Evolutionary conservation across 2,797 vertebrate species (phyloP).

Genomic region (Ptychobarbus kaznakovi): DNA sequence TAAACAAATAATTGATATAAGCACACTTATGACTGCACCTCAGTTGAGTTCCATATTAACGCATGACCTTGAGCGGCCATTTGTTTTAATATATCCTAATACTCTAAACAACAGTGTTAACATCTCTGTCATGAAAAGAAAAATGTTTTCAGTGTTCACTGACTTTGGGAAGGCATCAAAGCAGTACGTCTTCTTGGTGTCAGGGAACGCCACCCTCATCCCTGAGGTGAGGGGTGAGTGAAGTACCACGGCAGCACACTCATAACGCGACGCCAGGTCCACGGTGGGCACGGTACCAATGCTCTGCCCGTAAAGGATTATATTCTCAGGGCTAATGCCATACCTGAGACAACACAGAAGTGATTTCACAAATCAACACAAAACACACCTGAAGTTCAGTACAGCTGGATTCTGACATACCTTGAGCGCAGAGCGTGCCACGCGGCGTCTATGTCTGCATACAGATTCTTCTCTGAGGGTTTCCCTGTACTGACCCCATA

Average conservation of each 20-base stretch:
- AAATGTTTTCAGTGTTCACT: constrained; percentile 63
- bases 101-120: neutral
- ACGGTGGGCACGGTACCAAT: constrained; percentile 97
- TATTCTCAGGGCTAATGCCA: constrained; percentile 96
- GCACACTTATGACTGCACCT: neutral
- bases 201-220: constrained; percentile 97
- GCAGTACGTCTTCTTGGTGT: constrained; percentile 99
- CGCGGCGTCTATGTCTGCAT: constrained; percentile 94
- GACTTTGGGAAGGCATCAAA: constrained; percentile 98
- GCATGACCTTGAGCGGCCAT: neutral
- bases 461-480: constrained; percentile 96
- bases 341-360: constrained; percentile 77
- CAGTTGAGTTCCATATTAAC: neutral
- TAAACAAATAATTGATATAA: neutral
- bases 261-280: constrained; percentile 94
- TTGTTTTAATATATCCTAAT: neutral
- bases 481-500: constrained; percentile 94
- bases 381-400: neutral
- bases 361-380: neutral
- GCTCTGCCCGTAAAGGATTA: constrained; percentile 96
- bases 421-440: constrained; percentile 95
- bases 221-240: constrained; percentile 97
- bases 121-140: neutral
- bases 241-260: constrained; percentile 95
- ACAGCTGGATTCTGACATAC: constrained; percentile 66